These are phyloP conservation scores for Pissodes strobi DNA, from an alignment of 1,140 invertebrate genomes.

Conservation along the genomic window DNA sequence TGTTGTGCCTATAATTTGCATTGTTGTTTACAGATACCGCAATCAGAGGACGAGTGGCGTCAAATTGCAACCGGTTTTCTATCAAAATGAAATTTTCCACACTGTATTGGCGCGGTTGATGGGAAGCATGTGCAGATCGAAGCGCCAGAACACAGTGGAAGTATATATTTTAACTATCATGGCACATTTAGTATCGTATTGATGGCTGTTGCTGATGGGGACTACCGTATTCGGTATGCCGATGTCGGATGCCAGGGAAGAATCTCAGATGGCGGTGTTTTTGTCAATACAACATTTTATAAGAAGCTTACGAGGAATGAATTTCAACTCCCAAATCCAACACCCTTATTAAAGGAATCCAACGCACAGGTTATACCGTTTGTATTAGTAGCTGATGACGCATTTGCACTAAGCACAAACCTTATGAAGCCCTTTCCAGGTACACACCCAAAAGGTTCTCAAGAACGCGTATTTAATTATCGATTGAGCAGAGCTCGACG, in stretches of 20 bases:
- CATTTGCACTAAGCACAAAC: neutral
- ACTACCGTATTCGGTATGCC: slow-evolving; percentile 52
- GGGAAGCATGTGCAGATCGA: too few species aligned
- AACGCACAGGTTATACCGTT: neutral
- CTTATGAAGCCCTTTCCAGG: slow-evolving; percentile 11
- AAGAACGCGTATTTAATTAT: neutral
- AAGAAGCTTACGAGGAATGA: slow-evolving; percentile 4
- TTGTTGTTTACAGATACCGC: slow-evolving; percentile 2
- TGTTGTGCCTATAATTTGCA: too few species aligned
- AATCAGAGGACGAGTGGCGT: slow-evolving; percentile 15
- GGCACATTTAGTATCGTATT: slow-evolving; percentile 49
- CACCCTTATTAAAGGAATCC: slow-evolving; percentile 3
- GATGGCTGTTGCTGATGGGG: slow-evolving; percentile 53
- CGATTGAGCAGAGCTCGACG: too few species aligned
- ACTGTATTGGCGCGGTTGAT: too few species aligned
- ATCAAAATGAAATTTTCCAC: slow-evolving; percentile 55
- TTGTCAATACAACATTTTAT: slow-evolving; percentile 17
- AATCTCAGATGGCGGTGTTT: slow-evolving; percentile 50
- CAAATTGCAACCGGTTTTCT: slow-evolving; percentile 7
- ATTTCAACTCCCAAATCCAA: slow-evolving; percentile 4
- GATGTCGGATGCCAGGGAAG: slow-evolving; percentile 47
- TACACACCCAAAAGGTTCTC: neutral
- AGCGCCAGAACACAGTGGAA: slow-evolving; percentile 43
- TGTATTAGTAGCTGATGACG: neutral
- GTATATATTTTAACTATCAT: slow-evolving; percentile 56